These are phyloP conservation scores for Diabrotica virgifera DNA, from an alignment of 1,140 invertebrate genomes.

Conservation along the genomic window DNA sequence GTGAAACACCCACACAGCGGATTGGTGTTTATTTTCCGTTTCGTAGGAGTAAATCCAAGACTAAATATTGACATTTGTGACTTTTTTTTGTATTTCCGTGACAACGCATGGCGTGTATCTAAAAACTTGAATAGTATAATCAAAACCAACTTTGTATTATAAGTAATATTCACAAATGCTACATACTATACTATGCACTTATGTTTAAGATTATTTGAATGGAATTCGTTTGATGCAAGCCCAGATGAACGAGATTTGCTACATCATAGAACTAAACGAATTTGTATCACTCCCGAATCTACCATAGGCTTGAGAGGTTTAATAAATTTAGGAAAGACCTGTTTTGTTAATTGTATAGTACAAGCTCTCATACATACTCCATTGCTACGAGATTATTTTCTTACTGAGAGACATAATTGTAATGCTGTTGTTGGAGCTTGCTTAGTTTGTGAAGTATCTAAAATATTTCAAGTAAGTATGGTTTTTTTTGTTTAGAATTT, in stretches of 20 bases:
- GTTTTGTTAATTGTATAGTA: slow-evolving; percentile 98
- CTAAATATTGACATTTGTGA: too few species aligned
- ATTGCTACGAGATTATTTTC: slow-evolving; percentile 90
- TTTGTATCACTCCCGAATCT: slow-evolving; percentile 76
- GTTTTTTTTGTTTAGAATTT: not conserved
- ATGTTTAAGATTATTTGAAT: slow-evolving; percentile 38
- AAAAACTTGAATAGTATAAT: too few species aligned
- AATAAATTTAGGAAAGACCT: slow-evolving; percentile 96
- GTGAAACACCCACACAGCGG: too few species aligned
- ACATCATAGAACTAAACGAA: slow-evolving; percentile 68
- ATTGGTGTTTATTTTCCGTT: too few species aligned
- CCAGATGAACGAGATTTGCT: slow-evolving; percentile 68
- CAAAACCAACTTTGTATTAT: too few species aligned
- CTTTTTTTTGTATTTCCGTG: too few species aligned
- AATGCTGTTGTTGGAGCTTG: slow-evolving; percentile 67
- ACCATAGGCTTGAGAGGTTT: slow-evolving; percentile 88
- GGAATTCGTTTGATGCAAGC: slow-evolving; percentile 71
- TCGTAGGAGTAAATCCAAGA: too few species aligned
- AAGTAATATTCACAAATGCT: too few species aligned
- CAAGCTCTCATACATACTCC: slow-evolving; percentile 95
- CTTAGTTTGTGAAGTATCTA: slow-evolving; percentile 90
- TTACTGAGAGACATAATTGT: slow-evolving; percentile 88
- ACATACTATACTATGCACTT: too few species aligned
- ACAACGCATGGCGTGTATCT: too few species aligned
- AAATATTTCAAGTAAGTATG: slow-evolving; percentile 65